These are phyloP conservation scores for Artemisiospiza belli DNA, from an alignment of 2,113 vertebrate species.

Conservation along the genomic window DNA sequence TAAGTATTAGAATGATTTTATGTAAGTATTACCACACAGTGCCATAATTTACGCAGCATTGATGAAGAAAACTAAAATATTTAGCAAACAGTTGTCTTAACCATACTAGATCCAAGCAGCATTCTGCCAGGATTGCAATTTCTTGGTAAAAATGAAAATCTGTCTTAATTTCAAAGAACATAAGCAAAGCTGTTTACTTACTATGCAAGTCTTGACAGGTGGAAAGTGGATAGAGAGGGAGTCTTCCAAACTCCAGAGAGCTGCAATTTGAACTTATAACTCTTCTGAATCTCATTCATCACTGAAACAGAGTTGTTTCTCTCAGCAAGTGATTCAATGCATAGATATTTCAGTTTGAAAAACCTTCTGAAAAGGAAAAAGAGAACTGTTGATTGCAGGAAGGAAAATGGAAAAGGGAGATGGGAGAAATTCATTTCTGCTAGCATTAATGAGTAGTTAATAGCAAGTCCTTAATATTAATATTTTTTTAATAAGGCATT, in stretches of 20 bases:
- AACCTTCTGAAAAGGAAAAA: not conserved
- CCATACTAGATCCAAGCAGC: not conserved
- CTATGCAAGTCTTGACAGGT: not conserved
- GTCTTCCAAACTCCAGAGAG: not conserved
- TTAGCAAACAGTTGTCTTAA: not conserved
- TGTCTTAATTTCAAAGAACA: not conserved
- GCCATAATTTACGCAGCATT: fast-evolving
- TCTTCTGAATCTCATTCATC: not conserved
- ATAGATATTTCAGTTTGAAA: not conserved
- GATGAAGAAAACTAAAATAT: not conserved
- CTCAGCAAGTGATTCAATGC: not conserved
- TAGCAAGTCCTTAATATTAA: not conserved
- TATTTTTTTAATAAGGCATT: not conserved
- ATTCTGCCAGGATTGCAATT: not conserved
- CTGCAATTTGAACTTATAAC: not conserved
- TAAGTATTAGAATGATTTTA: too few relatives aligned
- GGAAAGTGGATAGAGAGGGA: not conserved
- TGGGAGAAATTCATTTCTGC: not conserved
- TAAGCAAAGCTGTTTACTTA: not conserved
- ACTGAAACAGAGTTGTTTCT: not conserved
- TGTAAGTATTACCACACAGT: not conserved
- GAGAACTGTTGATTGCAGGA: not conserved
- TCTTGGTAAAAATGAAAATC: not conserved
- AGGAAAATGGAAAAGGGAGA: not conserved
- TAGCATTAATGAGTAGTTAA: not conserved